Evolutionary conservation across 2,888 invertebrate species (phyloP), one percentile per base, ranked within the genome.

Genomic region (Drosophila pegasa): DNA sequence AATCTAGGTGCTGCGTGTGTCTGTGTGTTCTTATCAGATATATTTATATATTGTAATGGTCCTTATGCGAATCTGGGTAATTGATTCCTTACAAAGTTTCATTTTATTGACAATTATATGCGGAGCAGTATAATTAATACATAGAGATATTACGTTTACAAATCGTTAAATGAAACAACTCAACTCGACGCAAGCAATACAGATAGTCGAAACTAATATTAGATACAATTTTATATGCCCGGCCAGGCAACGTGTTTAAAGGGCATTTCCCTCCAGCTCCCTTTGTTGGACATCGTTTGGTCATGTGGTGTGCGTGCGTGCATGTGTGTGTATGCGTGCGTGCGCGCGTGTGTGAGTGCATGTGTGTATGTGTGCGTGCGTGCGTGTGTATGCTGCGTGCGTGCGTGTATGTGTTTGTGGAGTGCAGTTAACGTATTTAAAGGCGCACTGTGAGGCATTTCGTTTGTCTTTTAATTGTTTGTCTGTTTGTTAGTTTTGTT

Each of bases 61-160:
- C 43, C 54, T 29, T 18, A 10, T 38, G 16, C 33, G 33, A 38
- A 25, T 12, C 33, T 29, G 20, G 8, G n/a, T 10, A 12, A 29
- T 47, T 16, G 22, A 18, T 37, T 51, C 33, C 18, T 59, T 45
- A 50, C 45, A 55, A 48, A 50, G 29, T 41, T 74, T 74, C 38
- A 27, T 45, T 81, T 83, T 87, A 85, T 87, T 83, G 71, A 84
- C 71, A 84, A 64, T 64, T 62, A 80, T 73, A 74, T 80, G 75
- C 73, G 62, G 56, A 71, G 51, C 66, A 43, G 45, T 58, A 61
- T 75, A 50, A 52, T 70, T 68, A 64, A 62, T 76, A 75, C 77
- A 83, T 51, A 62, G 4, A 31, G 16, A 50, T n/a, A 57, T 62
- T 62, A 76, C 29, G 45, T 61, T 69, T 65, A 72, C 51, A 72